phyloP scores from a whole-genome alignment of 92 coral and sea anemone genomes.

The Isaurus tuberculatus region DNA sequence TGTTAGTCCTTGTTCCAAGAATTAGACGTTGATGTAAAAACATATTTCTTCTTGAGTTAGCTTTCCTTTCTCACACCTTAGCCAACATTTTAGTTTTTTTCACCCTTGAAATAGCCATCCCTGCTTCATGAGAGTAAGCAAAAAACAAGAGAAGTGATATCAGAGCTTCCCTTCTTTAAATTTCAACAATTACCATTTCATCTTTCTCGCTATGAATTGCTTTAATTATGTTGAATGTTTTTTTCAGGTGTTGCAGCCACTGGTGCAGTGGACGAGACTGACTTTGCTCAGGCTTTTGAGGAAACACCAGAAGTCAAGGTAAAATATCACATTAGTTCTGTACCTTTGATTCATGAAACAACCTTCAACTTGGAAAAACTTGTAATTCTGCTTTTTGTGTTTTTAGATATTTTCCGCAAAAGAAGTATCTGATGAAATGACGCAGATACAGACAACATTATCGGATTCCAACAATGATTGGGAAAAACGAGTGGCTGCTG shows the following conservation, averaged over 20 bases:
- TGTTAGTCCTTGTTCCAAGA: too few relatives aligned
- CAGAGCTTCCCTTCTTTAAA: too few relatives aligned
- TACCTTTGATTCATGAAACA: neutral
- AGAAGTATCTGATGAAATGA: conserved; percentile 90
- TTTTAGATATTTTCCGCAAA: conserved; percentile 77
- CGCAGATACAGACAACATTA: conserved; percentile 77
- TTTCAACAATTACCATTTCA: too few relatives aligned
- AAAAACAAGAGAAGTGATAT: too few relatives aligned
- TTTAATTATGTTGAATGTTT: neutral
- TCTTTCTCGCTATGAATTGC: neutral
- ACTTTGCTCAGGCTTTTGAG: conserved; percentile 84
- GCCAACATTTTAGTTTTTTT: too few relatives aligned
- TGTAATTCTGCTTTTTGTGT: neutral
- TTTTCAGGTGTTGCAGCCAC: conserved; percentile 75
- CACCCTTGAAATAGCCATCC: too few relatives aligned
- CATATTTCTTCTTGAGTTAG: too few relatives aligned
- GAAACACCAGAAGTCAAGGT: conserved; percentile 93
- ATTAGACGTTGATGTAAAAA: too few relatives aligned
- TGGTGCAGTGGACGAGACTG: conserved; percentile 96
- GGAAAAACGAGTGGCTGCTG: conserved; percentile 96
- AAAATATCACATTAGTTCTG: too few relatives aligned
- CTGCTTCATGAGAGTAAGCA: too few relatives aligned
- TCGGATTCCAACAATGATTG: conserved; percentile 81
- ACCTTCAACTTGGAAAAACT: neutral
- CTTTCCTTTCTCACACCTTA: too few relatives aligned